Base-by-base conservation (phyloP, 2,113 vertebrate genomes). In the Myiozetetes cayanensis region DNA sequence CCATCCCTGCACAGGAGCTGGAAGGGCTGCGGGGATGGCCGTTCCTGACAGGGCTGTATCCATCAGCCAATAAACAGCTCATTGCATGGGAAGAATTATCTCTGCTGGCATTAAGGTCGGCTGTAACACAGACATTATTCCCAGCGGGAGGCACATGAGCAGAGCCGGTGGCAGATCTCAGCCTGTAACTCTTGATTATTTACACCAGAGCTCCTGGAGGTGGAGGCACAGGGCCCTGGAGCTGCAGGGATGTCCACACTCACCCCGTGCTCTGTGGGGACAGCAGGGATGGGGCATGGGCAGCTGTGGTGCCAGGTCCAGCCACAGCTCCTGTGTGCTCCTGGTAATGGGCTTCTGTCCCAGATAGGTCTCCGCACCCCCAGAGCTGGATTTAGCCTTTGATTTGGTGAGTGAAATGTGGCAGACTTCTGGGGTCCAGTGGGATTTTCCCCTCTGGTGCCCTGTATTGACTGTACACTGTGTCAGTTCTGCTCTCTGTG, bases 381-480 rank as follows among this genome's bases (percentile, higher is more conserved):
- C 2, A 3, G 35, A 55, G 30, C 13, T 52, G 23, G 30, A 31
- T 39, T 37, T 12, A 73, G 31, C 61, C 5, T 1, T 31, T 7
- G 16, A 14, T 2, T 4, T 2, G 1, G 24, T 37, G 1, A 49
- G 24, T 13, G 21, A 56, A 59, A 22, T 11, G 31, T 27, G 25
- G 23, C 7, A n/a, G 39, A 11, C 1, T 4, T 61, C 27, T 43
- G 9, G 31, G 33, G 9, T 2, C 3, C 2, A 1, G 24, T 7
- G 77, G 46, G 24, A n/a, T 49, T 93, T 49, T 11, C 49, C 7
- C 21, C 35, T 47, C 39, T 10, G 39, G 7, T 10, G 19, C 27
- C 0, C 0, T 28, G 56, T 33, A 37, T n/a, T 1, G 2, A 13
- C 9, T 39, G 28, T 20, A 8, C 0, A 0, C 23, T 0, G 1